These are phyloP conservation scores for Chironomus striatipennis DNA, from an alignment of 1,140 invertebrate species.

Conservation along the genomic window DNA sequence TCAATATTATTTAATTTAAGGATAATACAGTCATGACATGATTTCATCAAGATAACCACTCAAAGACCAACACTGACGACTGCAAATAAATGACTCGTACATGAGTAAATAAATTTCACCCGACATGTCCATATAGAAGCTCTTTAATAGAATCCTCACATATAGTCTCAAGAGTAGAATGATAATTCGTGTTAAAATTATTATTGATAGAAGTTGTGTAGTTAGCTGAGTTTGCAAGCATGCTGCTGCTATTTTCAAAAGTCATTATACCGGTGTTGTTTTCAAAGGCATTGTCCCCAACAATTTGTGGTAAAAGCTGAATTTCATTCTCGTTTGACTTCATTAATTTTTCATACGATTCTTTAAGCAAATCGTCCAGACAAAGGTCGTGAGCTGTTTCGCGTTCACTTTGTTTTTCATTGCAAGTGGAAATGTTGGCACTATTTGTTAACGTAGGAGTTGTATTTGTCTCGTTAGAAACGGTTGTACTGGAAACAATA, in stretches of 20 bases:
- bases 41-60: too few species aligned
- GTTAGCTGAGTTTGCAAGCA: neutral
- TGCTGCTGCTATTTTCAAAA: neutral
- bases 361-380: conserved; percentile 21
- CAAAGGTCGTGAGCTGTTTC: neutral
- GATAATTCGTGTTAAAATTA: neutral
- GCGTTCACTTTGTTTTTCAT: neutral
- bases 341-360: conserved; percentile 4
- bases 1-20: too few species aligned
- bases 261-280: neutral
- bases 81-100: too few species aligned
- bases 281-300: neutral
- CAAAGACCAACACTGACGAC: too few species aligned
- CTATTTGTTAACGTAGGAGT: neutral
- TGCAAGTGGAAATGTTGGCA: neutral
- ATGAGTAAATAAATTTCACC: neutral
- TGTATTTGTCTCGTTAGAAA: neutral
- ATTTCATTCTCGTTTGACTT: neutral
- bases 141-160: neutral
- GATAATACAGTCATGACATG: too few species aligned
- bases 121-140: neutral
- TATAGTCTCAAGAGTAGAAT: neutral
- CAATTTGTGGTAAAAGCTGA: neutral
- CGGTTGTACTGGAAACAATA: neutral
- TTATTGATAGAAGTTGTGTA: neutral